phyloP scores from a whole-genome alignment of 2,797 vertebrate genomes.

The Aldrovandia affinis region DNA sequence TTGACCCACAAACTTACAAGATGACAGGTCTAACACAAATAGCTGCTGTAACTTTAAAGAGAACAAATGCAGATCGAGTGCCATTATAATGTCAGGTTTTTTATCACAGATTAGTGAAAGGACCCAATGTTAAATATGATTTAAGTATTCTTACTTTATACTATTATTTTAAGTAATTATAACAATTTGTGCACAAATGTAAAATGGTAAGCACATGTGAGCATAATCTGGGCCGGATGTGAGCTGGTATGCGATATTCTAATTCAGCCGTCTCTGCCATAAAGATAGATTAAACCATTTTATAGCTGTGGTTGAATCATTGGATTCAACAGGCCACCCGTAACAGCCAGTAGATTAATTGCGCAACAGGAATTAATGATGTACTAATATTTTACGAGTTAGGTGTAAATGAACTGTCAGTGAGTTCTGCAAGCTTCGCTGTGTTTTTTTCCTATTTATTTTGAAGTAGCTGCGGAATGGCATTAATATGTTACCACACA shows the following conservation, averaged over 20 bases:
- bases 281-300: slow-evolving; percentile 17
- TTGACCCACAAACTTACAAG: no score
- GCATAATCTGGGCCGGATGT: background rate
- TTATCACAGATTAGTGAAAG: background rate
- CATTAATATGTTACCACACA: background rate
- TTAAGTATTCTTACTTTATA: background rate
- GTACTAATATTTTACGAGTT: slow-evolving; percentile 30
- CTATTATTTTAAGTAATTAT: background rate
- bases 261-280: slow-evolving; percentile 17
- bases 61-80: no score
- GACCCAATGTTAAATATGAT: background rate
- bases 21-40: no score
- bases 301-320: slow-evolving; percentile 19
- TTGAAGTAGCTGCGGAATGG: background rate
- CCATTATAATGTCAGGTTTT: background rate
- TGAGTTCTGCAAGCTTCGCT: background rate
- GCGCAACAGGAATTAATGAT: slow-evolving; percentile 35
- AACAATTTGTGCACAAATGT: slow-evolving; percentile 4
- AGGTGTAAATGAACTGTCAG: slow-evolving; percentile 16
- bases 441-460: background rate
- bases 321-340: slow-evolving; percentile 29
- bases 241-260: slow-evolving; percentile 14
- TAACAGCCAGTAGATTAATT: slow-evolving; percentile 23
- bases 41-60: background rate
- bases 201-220: background rate